Conservation (phyloP, 2,113 vertebrate genomes). For the Corvus hawaiiensis region DNA sequence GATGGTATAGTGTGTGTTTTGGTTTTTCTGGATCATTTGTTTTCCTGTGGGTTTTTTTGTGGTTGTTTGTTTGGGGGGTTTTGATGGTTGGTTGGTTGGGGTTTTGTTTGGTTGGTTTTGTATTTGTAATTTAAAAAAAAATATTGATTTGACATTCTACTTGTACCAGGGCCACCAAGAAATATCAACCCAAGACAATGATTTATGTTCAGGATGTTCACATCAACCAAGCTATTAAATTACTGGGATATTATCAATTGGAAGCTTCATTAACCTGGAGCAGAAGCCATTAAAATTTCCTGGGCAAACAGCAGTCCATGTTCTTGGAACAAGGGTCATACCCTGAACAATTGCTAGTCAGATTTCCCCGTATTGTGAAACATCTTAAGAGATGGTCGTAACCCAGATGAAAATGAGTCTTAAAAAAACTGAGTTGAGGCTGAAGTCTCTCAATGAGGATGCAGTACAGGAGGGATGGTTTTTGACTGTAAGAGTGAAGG, state of each 20-base stretch:
- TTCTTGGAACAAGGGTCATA: neutral
- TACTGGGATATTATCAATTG: neutral
- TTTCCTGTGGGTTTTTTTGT: neutral
- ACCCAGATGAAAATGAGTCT: neutral
- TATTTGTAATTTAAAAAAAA: neutral
- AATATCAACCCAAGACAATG: neutral
- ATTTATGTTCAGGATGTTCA: neutral
- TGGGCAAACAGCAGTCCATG: neutral
- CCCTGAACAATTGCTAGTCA: neutral
- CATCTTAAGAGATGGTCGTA: neutral
- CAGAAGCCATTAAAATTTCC: neutral
- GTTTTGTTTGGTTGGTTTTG: neutral
- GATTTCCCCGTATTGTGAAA: neutral
- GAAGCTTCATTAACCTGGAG: neutral
- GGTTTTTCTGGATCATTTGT: neutral
- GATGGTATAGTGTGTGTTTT: neutral
- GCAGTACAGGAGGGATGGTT: neutral
- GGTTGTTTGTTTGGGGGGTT: neutral
- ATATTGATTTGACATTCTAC: neutral
- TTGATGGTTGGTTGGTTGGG: neutral
- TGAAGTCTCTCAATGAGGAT: neutral
- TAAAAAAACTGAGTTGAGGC: neutral
- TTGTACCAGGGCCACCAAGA: neutral
- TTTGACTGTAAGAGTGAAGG: neutral
- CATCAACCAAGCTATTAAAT: neutral